A percentile compares a stretch with the other conserved stretches of the same genome.
Evolutionary conservation across 2,797 vertebrate species (phyloP).

Genomic region (Acanthurus lineatus): DNA sequence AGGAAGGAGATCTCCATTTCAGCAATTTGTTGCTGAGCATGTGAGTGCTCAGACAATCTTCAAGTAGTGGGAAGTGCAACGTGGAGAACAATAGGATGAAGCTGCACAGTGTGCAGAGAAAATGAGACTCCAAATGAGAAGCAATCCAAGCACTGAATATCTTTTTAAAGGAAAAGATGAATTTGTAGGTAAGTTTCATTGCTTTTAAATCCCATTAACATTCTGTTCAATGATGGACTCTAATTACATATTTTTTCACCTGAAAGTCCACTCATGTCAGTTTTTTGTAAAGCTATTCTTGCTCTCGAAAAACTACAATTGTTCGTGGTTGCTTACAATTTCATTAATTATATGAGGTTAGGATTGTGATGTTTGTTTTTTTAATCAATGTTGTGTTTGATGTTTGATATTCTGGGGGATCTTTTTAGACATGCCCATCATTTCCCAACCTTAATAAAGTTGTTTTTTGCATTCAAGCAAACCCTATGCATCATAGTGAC

Average conservation of each 20-base stretch:
- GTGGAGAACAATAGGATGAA: conserved; percentile 52
- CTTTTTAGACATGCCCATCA: too few species aligned
- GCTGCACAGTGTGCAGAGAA: conserved; percentile 30
- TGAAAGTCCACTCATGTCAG: background rate
- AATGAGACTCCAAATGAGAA: conserved; percentile 49
- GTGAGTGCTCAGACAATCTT: conserved; percentile 62
- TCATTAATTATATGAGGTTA: too few species aligned
- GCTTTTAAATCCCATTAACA: conserved; percentile 27
- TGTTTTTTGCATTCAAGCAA: too few species aligned
- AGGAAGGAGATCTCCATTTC: conserved; percentile 66
- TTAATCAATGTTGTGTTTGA: too few species aligned
- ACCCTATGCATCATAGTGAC: too few species aligned
- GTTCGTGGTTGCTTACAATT: too few species aligned
- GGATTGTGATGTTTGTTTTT: too few species aligned
- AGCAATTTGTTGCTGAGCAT: conserved; percentile 66
- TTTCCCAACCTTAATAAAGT: too few species aligned
- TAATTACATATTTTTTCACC: background rate
- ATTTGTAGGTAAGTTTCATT: conserved; percentile 20
- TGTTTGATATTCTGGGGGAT: too few species aligned
- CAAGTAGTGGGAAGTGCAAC: conserved; percentile 40
- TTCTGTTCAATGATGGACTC: background rate
- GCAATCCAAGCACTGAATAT: conserved; percentile 25
- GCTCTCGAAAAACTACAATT: background rate
- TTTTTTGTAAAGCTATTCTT: background rate
- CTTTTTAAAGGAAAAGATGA: conserved; percentile 25